These are phyloP conservation scores for Hypothenemus hampei DNA, from an alignment of 1,140 invertebrate genomes.

Conservation along the genomic window DNA sequence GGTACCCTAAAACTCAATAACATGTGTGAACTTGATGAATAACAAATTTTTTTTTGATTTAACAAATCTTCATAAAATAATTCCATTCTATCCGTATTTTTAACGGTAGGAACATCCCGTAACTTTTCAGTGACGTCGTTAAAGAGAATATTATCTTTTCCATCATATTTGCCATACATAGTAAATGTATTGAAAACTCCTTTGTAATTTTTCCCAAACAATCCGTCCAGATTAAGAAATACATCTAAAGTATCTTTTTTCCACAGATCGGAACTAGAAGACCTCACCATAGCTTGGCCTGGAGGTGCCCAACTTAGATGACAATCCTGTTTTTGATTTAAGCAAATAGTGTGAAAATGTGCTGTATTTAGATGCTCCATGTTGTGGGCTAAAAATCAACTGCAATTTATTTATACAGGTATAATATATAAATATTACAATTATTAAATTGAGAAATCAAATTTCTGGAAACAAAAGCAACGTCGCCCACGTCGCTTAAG, in stretches of 20 bases:
- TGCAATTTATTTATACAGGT: too few species aligned
- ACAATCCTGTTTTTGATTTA: constrained; percentile 54
- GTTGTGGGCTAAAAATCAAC: too few species aligned
- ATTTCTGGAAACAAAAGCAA: constrained; percentile 71
- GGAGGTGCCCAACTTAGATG: constrained; percentile 66
- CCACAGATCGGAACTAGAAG: constrained; percentile 51
- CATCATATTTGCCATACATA: constrained; percentile 61
- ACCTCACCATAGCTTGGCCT: constrained; percentile 56
- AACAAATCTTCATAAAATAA: constrained; percentile 18
- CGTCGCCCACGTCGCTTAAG: constrained; percentile 70
- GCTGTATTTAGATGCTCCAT: too few species aligned
- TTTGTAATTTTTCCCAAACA: constrained; percentile 60
- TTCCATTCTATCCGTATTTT: constrained; percentile 36
- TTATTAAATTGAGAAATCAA: neutral
- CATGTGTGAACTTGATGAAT: neutral
- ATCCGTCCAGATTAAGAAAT: constrained; percentile 58
- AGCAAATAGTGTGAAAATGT: constrained; percentile 47
- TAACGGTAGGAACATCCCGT: constrained; percentile 34
- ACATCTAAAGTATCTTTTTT: constrained; percentile 61
- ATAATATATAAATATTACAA: too few species aligned
- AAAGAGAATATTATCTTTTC: constrained; percentile 58
- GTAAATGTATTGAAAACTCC: constrained; percentile 57
- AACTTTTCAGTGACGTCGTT: constrained; percentile 58
- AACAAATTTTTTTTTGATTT: constrained; percentile 5
- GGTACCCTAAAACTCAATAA: too few species aligned